A percentile compares a stretch with the other conserved stretches of the same genome.
Evolutionary conservation across 2,888 invertebrate species (phyloP).

Genomic region (Acanthosepion lycidas): DNA sequence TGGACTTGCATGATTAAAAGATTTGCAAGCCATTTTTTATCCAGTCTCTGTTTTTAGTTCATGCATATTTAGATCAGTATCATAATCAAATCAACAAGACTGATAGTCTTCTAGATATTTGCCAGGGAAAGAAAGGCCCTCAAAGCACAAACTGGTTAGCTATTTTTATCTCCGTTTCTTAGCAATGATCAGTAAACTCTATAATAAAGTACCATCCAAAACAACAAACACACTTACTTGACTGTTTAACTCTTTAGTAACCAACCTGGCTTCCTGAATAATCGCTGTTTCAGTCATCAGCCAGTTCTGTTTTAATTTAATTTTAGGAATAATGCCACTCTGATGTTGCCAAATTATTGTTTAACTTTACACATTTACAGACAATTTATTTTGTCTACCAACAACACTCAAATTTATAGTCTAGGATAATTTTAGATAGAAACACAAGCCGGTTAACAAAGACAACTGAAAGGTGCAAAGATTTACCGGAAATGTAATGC

Average conservation of each 20-base stretch:
- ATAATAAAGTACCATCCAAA: background rate
- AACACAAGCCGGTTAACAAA: no score
- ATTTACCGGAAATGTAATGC: no score
- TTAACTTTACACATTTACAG: background rate
- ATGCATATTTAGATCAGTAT: background rate
- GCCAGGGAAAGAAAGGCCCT: no score
- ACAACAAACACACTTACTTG: background rate
- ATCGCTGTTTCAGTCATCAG: background rate
- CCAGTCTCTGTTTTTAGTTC: background rate
- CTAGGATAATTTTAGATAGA: background rate
- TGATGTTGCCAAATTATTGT: background rate
- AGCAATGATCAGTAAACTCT: background rate
- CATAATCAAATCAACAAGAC: background rate
- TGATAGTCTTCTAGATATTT: background rate
- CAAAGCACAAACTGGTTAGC: no score
- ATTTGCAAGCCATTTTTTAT: background rate
- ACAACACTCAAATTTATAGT: background rate
- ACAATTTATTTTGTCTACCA: background rate
- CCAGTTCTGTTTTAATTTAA: background rate
- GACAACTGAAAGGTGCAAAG: no score
- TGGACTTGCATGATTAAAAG: background rate
- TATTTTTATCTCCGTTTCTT: background rate
- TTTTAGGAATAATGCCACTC: slow-evolving; percentile 4
- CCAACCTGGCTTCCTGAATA: background rate
- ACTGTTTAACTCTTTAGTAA: background rate